phyloP scores from a whole-genome alignment of 2,797 vertebrate genomes.

The Alfaro cultratus region DNA sequence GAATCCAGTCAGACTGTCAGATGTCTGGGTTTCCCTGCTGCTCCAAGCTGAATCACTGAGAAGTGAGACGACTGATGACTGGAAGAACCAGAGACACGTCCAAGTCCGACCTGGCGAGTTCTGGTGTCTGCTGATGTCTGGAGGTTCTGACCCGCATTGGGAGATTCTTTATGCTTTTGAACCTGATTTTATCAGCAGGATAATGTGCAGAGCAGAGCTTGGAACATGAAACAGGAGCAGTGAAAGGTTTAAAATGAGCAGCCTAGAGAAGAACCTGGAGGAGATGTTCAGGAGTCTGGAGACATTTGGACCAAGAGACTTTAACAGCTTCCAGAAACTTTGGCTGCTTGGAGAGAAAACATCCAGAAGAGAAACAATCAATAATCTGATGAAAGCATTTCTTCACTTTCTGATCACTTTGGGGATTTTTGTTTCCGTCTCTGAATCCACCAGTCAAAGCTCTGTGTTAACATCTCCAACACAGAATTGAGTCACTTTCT shows the following conservation, averaged over 20 bases:
- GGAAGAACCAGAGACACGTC: too few relatives aligned
- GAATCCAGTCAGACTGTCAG: not conserved
- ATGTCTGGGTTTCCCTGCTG: not conserved
- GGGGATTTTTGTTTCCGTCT: conserved; percentile 6
- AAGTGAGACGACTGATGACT: not conserved
- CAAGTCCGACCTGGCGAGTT: not conserved
- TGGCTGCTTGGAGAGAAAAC: not conserved
- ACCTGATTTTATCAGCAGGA: not conserved
- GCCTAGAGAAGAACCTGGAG: not conserved
- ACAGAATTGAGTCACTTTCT: conserved; percentile 5
- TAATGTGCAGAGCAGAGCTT: not conserved
- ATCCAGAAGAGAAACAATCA: not conserved
- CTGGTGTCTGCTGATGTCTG: not conserved
- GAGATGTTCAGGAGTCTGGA: not conserved
- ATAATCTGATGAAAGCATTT: not conserved
- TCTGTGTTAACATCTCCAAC: conserved; percentile 22
- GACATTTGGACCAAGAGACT: not conserved
- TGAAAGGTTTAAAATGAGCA: not conserved
- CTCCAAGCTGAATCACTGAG: not conserved
- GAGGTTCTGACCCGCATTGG: not conserved
- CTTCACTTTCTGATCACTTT: not conserved
- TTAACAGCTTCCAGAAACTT: not conserved
- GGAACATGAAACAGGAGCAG: not conserved
- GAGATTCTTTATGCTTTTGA: not conserved
- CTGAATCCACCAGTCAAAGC: conserved; percentile 1